These are phyloP conservation scores for Vultur gryphus DNA, from an alignment of 2,797 vertebrate species.

Conservation along the genomic window DNA sequence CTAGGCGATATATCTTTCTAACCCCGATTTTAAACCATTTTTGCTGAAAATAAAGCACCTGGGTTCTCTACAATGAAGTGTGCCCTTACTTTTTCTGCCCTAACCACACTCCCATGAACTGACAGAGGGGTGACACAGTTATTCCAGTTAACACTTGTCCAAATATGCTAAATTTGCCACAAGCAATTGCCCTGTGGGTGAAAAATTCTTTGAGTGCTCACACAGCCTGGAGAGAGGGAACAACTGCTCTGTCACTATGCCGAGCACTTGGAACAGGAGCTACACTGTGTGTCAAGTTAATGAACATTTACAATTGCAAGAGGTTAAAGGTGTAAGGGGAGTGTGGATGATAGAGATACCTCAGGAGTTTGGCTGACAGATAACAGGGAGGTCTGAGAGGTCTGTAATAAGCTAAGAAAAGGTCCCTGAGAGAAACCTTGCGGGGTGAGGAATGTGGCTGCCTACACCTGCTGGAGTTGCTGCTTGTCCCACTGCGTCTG, in stretches of 20 bases:
- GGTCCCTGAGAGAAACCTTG: not conserved
- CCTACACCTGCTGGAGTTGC: not conserved
- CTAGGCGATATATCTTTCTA: not conserved
- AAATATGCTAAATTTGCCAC: not conserved
- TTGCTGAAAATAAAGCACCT: not conserved
- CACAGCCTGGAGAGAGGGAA: not conserved
- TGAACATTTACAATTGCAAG: not conserved
- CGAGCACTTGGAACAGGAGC: not conserved
- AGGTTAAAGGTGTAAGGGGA: slow-evolving; percentile 28
- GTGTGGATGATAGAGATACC: not conserved
- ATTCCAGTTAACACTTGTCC: not conserved
- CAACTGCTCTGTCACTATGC: not conserved
- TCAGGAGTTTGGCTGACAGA: not conserved
- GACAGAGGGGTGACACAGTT: not conserved
- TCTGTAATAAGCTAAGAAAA: not conserved
- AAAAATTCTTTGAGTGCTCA: not conserved
- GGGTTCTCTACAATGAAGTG: not conserved
- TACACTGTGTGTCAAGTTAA: not conserved
- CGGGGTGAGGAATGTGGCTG: not conserved
- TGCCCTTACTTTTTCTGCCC: not conserved
- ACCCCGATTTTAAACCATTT: not conserved
- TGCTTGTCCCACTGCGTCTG: not conserved
- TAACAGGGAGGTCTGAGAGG: not conserved
- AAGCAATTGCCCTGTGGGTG: not conserved
- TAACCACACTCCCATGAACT: not conserved